phyloP scores from a whole-genome alignment of 2,113 vertebrate species.

The Cacatua alba region DNA sequence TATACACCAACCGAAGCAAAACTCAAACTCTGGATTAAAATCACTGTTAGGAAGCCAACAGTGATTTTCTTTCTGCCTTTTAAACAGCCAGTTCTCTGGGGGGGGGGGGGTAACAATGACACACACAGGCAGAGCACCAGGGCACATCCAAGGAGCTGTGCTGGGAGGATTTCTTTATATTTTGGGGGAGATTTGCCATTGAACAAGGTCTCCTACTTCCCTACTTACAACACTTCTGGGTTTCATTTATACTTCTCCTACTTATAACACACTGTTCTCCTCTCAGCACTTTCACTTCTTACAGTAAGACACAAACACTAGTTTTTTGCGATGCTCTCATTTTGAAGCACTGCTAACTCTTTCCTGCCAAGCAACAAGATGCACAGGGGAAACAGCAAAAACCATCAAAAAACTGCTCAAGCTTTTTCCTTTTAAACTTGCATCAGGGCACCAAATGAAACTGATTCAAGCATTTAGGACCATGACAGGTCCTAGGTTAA shows the following conservation, averaged over 20 bases:
- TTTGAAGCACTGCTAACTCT: neutral
- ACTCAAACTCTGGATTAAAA: neutral
- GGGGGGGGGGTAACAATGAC: neutral
- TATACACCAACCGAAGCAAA: fast-evolving
- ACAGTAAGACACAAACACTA: neutral
- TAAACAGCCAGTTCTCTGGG: neutral
- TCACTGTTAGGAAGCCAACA: neutral
- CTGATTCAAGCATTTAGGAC: neutral
- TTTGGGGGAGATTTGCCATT: no score
- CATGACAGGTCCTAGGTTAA: neutral
- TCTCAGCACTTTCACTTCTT: neutral
- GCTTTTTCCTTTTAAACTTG: neutral
- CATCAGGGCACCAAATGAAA: neutral
- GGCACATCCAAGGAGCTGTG: neutral
- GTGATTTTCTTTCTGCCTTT: neutral
- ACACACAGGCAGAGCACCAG: neutral
- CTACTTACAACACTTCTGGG: neutral
- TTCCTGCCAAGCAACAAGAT: neutral
- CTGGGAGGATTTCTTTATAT: neutral
- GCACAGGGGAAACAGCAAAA: fast-evolving
- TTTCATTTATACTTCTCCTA: neutral
- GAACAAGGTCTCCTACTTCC: neutral
- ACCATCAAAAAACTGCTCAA: neutral
- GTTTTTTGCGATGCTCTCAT: neutral
- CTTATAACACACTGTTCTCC: neutral